A percentile compares a stretch with the other conserved stretches of the same genome.
Evolutionary conservation across 2,797 vertebrate species (phyloP).

Genomic region (Scleropages formosus): DNA sequence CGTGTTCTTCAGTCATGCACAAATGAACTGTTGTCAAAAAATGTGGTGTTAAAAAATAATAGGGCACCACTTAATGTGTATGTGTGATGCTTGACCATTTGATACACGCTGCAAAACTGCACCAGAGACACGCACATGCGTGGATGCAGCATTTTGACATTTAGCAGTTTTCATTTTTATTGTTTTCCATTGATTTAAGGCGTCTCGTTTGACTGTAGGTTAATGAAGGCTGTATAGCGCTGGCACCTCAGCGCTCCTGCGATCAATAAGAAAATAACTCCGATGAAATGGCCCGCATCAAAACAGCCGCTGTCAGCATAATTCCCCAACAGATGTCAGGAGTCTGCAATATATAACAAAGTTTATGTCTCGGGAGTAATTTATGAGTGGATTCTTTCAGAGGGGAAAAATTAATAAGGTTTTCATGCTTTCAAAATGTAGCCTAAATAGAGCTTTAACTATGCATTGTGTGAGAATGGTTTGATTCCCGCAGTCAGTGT

Average conservation of each 20-base stretch:
- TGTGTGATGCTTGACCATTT: neutral
- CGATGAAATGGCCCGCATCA: neutral
- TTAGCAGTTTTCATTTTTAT: no score
- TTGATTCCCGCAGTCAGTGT: neutral
- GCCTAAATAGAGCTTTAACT: neutral
- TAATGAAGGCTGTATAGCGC: neutral
- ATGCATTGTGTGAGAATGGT: neutral
- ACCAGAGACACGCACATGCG: neutral
- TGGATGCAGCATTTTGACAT: neutral
- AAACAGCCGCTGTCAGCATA: conserved; percentile 5
- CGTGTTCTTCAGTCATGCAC: no score
- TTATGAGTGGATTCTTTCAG: neutral
- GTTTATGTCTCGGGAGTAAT: neutral
- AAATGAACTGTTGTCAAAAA: no score
- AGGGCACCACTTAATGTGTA: no score
- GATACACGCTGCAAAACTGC: neutral
- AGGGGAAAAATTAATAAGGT: neutral
- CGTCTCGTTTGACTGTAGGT: neutral
- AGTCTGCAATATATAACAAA: neutral
- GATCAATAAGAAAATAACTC: conserved; percentile 7
- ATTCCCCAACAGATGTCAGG: conserved; percentile 7
- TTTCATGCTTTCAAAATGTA: neutral
- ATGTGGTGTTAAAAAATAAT: no score
- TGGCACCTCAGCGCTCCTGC: neutral
- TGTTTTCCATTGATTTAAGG: neutral